Conservation (phyloP, 2,797 vertebrate genomes). For the Pangasius mekongensis region DNA sequence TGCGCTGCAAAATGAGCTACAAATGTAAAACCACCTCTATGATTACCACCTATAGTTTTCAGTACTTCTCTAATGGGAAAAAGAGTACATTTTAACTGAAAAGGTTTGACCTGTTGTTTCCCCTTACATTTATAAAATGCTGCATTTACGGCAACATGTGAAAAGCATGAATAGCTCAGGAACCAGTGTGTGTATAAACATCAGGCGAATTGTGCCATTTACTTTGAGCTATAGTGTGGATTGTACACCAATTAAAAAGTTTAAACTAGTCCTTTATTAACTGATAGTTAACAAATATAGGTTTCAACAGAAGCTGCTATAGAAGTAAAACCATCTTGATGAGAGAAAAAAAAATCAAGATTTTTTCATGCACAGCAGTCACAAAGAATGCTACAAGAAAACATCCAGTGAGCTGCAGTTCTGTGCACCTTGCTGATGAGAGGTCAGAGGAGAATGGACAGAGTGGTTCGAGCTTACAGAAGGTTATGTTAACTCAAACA, state of each 20-base stretch:
- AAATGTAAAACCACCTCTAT: not conserved
- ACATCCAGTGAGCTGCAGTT: not conserved
- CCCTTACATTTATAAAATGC: not conserved
- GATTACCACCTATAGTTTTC: not conserved
- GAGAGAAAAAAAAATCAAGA: not conserved
- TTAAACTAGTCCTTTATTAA: not conserved
- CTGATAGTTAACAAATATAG: not conserved
- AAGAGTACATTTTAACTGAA: not conserved
- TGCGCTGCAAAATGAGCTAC: not conserved
- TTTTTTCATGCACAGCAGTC: not conserved
- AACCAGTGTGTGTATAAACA: not conserved
- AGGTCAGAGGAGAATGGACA: not conserved
- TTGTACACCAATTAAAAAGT: not conserved
- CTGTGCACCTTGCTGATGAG: not conserved
- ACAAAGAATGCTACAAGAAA: not conserved
- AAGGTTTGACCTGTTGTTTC: constrained; percentile 1
- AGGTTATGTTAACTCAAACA: not conserved
- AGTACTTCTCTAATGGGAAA: not conserved
- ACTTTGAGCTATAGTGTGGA: not conserved
- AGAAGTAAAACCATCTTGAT: not conserved
- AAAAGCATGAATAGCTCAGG: not conserved
- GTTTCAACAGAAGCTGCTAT: not conserved
- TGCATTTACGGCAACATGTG: not conserved
- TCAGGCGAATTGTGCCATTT: not conserved
- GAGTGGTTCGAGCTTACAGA: not conserved